Evolutionary conservation across 1,140 invertebrate genomes (phyloP), one percentile per base, ranked within the genome.

Genomic region (Orussus abietinus): DNA sequence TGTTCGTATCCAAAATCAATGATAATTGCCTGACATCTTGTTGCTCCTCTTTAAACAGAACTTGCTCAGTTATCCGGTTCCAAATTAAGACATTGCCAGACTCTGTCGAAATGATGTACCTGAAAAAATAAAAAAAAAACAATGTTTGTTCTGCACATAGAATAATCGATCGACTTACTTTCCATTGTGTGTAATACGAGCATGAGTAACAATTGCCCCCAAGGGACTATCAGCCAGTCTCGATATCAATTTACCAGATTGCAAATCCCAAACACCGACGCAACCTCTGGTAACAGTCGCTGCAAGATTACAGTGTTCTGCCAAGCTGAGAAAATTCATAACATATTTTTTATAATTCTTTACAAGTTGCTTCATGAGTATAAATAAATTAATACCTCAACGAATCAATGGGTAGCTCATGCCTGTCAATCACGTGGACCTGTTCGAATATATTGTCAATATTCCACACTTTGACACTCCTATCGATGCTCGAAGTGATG

Each of bases 381-480:
- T 13, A 26, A 25, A 29, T 15, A 29, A 7, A 14, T 32, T 11
- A 56, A 38, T 69, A 88, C 85, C 86, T 84, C 14, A 98, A 88
- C 14, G 86, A 83, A 69, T 98, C 94, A 40, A 98, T 92, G 55
- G 94, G 92, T 33, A 97, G 74, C 64, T 98, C 96, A 64, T 97
- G 92, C 31, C 94, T 76, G 59, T 98, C 91, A 47, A 99, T 94
- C 11, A 91, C 87, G 65, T 97, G 90, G 3, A 98, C 93, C 75
- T 97, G 92, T 63, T 98, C 93, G 60, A 96, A 94, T 56, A 98
- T 97, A 62, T 98, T 98, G 62, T 98, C 95, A 43, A 98, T 95
- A 69, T 98, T 98, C 96, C 96, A 99, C 0, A 98, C 93, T 77
- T 99, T 97, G 1, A 98, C 94, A 1, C 92, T 94, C 46, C 94